Evolutionary conservation across 2,888 invertebrate species (phyloP).

Genomic region (Oscheius sp.): DNA sequence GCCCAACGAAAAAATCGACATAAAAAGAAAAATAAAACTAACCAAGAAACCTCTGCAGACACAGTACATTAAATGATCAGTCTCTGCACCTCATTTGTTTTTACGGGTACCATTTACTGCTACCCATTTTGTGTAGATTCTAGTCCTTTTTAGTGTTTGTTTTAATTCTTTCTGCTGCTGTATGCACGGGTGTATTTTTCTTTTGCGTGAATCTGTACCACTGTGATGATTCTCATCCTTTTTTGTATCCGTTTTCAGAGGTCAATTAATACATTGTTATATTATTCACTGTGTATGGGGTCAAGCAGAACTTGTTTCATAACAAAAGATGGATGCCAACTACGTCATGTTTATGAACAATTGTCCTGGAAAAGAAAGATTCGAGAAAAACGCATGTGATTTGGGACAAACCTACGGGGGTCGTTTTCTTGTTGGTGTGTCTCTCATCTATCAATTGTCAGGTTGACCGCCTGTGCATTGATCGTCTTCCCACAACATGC

Average conservation of each 20-base stretch:
- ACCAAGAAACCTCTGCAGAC: background rate
- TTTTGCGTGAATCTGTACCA: background rate
- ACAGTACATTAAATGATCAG: slow-evolving; percentile 4
- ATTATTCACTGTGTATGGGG: background rate
- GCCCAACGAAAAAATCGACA: slow-evolving; percentile 30
- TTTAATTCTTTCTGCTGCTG: slow-evolving; percentile 1
- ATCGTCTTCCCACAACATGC: slow-evolving; percentile 5
- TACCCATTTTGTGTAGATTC: background rate
- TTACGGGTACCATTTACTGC: background rate
- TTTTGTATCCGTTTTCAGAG: slow-evolving; percentile 1
- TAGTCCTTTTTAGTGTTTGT: slow-evolving; percentile 1
- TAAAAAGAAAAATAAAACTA: slow-evolving; percentile 29
- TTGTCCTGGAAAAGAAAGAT: background rate
- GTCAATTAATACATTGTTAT: background rate
- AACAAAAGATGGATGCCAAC: background rate
- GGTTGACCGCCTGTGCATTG: slow-evolving; percentile 7
- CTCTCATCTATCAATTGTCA: background rate
- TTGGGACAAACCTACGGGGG: background rate
- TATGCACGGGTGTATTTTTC: background rate
- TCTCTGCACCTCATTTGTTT: slow-evolving; percentile 6
- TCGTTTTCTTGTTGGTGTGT: background rate
- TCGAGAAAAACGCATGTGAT: background rate
- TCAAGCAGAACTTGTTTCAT: background rate
- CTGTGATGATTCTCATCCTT: background rate
- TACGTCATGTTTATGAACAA: background rate